phyloP scores from a whole-genome alignment of 2,797 vertebrate species.

The Pygocentrus nattereri region DNA sequence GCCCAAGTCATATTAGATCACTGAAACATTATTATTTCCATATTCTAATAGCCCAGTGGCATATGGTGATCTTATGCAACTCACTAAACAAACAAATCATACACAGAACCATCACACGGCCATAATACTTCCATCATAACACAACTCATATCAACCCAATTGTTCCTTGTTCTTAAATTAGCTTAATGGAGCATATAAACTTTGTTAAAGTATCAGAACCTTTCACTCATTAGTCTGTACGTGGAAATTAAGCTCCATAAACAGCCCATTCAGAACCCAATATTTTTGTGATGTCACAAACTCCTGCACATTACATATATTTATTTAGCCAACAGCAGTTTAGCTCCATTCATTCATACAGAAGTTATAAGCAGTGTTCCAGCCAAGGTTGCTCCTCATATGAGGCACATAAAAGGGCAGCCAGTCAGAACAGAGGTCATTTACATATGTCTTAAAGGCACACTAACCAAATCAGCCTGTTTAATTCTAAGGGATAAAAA shows the following conservation, averaged over 20 bases:
- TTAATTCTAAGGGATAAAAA: neutral
- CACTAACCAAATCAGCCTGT: neutral
- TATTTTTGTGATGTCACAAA: no score
- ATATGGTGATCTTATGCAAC: conserved; percentile 40
- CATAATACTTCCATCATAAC: conserved; percentile 11
- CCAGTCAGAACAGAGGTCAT: neutral
- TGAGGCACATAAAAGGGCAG: neutral
- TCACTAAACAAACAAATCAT: conserved; percentile 18
- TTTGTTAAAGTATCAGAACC: neutral
- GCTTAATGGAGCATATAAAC: neutral
- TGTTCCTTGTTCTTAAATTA: neutral
- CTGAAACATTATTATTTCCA: conserved; percentile 51
- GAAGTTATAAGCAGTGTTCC: no score
- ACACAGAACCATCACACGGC: conserved; percentile 39
- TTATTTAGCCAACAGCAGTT: no score
- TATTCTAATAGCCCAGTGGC: conserved; percentile 40
- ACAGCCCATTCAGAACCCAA: no score
- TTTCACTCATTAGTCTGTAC: no score
- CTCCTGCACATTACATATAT: no score
- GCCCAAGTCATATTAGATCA: conserved; percentile 45
- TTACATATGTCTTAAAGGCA: neutral
- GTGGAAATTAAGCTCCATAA: no score
- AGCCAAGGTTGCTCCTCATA: no score
- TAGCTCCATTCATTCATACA: no score
- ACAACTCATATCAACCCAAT: neutral